Percentiles rank a stretch among this genome's conserved stretches.
phyloP scores from a whole-genome alignment of 2,888 invertebrate species.

The Chymomyza procnemis region DNA sequence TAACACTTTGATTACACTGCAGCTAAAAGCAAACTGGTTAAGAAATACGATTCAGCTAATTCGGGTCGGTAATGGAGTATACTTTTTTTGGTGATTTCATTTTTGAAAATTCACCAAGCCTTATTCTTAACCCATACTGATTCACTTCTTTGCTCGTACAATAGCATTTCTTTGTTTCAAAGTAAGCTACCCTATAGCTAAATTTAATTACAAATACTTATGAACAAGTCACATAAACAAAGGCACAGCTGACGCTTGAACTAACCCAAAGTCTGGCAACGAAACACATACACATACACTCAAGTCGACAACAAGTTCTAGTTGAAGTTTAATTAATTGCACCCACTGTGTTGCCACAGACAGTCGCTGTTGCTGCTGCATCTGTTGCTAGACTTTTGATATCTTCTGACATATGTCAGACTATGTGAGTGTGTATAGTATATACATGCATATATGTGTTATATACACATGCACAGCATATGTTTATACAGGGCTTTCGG shows the following conservation, averaged over 20 bases:
- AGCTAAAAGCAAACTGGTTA: too few species aligned
- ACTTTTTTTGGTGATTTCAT: too few species aligned
- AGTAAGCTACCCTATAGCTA: neutral
- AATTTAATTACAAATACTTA: neutral
- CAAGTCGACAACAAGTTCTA: neutral
- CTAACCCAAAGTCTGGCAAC: neutral
- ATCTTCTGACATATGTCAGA: conserved; percentile 5
- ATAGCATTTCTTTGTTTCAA: too few species aligned
- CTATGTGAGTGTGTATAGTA: conserved; percentile 12
- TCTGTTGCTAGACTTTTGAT: conserved; percentile 2
- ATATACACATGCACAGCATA: neutral
- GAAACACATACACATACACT: neutral
- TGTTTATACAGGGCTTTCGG: neutral
- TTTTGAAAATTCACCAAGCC: too few species aligned
- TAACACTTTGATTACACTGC: too few species aligned
- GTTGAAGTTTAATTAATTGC: conserved; percentile 4
- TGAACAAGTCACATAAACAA: neutral
- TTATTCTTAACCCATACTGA: too few species aligned
- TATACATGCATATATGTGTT: neutral
- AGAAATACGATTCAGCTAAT: too few species aligned
- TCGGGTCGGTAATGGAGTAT: too few species aligned
- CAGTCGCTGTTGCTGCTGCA: neutral
- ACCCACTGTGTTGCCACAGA: neutral
- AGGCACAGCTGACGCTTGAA: neutral
- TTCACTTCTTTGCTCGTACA: too few species aligned